phyloP scores from a whole-genome alignment of 2,888 invertebrate species.

The Brenthis hecate region DNA sequence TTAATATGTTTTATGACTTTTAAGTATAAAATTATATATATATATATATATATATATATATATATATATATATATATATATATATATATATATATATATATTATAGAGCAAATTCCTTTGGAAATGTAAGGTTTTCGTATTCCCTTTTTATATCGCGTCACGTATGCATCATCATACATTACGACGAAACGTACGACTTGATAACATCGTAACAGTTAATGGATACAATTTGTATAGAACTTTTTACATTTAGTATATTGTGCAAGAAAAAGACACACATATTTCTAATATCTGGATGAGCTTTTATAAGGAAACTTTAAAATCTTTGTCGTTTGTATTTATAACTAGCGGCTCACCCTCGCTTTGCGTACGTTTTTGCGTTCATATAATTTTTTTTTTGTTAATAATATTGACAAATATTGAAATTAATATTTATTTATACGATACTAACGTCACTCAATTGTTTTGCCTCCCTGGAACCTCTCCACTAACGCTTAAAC shows the following conservation, averaged over 20 bases:
- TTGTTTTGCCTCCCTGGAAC: too few relatives aligned
- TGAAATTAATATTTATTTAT: too few relatives aligned
- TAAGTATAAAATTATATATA: too few relatives aligned
- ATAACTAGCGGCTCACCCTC: background rate
- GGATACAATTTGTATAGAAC: slow-evolving; percentile 16
- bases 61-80: too few relatives aligned
- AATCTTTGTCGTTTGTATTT: slow-evolving; percentile 1
- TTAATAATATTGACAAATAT: too few relatives aligned
- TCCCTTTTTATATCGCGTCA: slow-evolving; percentile 6
- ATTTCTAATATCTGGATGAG: slow-evolving; percentile 7
- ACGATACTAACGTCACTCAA: too few relatives aligned
- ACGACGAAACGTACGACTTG: slow-evolving; percentile 9
- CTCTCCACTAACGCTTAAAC: too few relatives aligned
- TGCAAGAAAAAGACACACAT: background rate
- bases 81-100: too few relatives aligned
- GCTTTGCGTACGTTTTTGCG: too few relatives aligned
- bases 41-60: too few relatives aligned
- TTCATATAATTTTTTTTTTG: too few relatives aligned
- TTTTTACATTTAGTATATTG: slow-evolving; percentile 16
- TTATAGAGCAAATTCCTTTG: background rate
- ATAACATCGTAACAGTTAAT: slow-evolving; percentile 10
- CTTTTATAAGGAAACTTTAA: slow-evolving; percentile 7
- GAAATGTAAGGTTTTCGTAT: background rate
- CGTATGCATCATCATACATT: slow-evolving; percentile 12
- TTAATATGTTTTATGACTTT: too few relatives aligned